These are phyloP conservation scores for Adelosebastes latens DNA, from an alignment of 2,797 vertebrate species.

Conservation along the genomic window DNA sequence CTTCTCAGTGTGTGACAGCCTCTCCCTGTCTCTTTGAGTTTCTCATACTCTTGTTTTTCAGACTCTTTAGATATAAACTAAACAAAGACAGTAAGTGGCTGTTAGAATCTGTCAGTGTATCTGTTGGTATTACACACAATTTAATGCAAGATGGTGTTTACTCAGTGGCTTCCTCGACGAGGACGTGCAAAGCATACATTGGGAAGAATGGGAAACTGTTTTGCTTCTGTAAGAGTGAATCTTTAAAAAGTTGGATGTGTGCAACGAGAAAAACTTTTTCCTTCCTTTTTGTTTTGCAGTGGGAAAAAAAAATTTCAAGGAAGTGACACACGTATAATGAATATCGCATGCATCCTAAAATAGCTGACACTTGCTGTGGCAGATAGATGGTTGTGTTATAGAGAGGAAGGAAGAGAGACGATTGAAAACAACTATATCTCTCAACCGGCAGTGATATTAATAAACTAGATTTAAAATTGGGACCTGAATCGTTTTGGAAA, in stretches of 20 bases:
- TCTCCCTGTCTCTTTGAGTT: constrained; percentile 42
- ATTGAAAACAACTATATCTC: constrained; percentile 47
- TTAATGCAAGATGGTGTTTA: constrained; percentile 33
- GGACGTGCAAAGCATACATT: neutral
- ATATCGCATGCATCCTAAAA: constrained; percentile 61
- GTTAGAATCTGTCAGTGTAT: constrained; percentile 20
- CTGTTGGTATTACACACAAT: constrained; percentile 19
- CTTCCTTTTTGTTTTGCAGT: constrained; percentile 37
- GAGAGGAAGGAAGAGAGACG: constrained; percentile 52
- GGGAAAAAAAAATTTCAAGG: constrained; percentile 34
- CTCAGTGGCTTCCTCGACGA: constrained; percentile 29
- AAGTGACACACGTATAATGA: constrained; percentile 54
- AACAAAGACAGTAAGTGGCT: constrained; percentile 34
- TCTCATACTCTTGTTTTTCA: constrained; percentile 42
- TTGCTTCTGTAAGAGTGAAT: neutral
- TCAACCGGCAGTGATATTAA: constrained; percentile 28
- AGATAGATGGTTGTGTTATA: constrained; percentile 57
- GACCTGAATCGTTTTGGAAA: constrained; percentile 22
- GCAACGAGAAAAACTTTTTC: constrained; percentile 19
- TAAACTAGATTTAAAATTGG: constrained; percentile 27
- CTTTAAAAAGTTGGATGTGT: constrained; percentile 30
- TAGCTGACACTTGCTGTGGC: constrained; percentile 57
- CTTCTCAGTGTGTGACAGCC: constrained; percentile 27
- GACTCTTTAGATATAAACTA: constrained; percentile 15
- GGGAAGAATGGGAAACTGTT: neutral